A percentile compares a stretch with the other conserved stretches of the same genome.
phyloP scores from a whole-genome alignment of 2,113 vertebrate genomes.

The Siniperca knerii region DNA sequence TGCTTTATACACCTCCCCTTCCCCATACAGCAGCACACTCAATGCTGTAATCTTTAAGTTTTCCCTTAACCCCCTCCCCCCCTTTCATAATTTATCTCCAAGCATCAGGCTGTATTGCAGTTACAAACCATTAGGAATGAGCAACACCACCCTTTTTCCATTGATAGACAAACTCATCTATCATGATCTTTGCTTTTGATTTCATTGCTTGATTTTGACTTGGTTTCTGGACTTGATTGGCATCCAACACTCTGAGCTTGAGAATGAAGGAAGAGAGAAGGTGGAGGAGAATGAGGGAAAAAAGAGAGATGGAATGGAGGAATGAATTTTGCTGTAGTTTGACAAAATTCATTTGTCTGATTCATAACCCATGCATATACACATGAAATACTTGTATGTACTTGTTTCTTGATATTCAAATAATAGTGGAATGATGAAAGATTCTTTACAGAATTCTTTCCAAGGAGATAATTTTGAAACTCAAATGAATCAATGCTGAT shows the following conservation, averaged over 20 bases:
- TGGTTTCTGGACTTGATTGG: slow-evolving; percentile 74
- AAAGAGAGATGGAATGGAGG: slow-evolving; percentile 40
- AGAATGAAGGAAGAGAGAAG: slow-evolving; percentile 67
- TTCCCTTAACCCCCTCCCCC: slow-evolving; percentile 32
- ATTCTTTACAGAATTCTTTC: slow-evolving; percentile 43
- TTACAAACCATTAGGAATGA: slow-evolving; percentile 83
- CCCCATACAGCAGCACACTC: slow-evolving; percentile 60
- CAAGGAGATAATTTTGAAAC: slow-evolving; percentile 31
- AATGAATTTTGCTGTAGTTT: slow-evolving; percentile 74
- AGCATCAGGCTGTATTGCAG: slow-evolving; percentile 83
- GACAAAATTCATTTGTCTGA: slow-evolving; percentile 80
- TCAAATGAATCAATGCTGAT: slow-evolving; percentile 2
- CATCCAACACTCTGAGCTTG: slow-evolving; percentile 71
- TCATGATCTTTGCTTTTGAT: slow-evolving; percentile 75
- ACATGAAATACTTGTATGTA: slow-evolving; percentile 45
- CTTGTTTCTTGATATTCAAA: slow-evolving; percentile 51
- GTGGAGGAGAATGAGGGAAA: slow-evolving; percentile 17
- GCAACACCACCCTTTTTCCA: slow-evolving; percentile 74
- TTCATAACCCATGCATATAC: slow-evolving; percentile 61
- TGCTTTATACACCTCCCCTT: slow-evolving; percentile 63
- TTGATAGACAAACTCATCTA: slow-evolving; percentile 71
- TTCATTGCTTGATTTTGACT: slow-evolving; percentile 78
- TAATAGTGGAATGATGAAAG: slow-evolving; percentile 63
- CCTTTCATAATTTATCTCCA: slow-evolving; percentile 75
- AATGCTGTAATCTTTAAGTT: slow-evolving; percentile 58